These are phyloP conservation scores for Idaea biselata DNA, from an alignment of 2,888 invertebrate species.

Conservation along the genomic window DNA sequence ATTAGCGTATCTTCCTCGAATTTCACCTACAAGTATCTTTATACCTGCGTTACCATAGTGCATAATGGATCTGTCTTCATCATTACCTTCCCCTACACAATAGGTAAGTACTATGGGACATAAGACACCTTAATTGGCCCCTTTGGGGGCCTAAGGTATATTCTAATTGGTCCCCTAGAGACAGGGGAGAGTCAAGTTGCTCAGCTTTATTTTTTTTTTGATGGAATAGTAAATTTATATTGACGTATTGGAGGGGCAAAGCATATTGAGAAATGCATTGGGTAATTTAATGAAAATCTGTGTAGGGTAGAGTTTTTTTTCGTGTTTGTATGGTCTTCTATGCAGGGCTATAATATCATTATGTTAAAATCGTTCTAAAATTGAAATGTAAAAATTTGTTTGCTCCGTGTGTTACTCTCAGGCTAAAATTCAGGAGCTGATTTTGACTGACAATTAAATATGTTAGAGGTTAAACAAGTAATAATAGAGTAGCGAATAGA, in stretches of 20 bases:
- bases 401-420: too few relatives aligned
- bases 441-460: too few relatives aligned
- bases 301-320: background rate
- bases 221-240: background rate
- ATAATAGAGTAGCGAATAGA: too few relatives aligned
- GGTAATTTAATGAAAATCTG: background rate
- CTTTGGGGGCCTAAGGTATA: slow-evolving; percentile 8
- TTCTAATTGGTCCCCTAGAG: slow-evolving; percentile 18
- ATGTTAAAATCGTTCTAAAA: too few relatives aligned
- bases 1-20: background rate
- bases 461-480: too few relatives aligned
- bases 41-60: slow-evolving; percentile 17
- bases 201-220: background rate
- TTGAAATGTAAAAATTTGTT: too few relatives aligned
- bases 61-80: slow-evolving; percentile 25
- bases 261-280: background rate
- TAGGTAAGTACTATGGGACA: background rate
- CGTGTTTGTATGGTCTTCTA: too few relatives aligned
- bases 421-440: too few relatives aligned
- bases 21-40: background rate
- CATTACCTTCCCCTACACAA: slow-evolving; percentile 16
- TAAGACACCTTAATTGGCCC: slow-evolving; percentile 16
- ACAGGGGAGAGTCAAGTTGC: slow-evolving; percentile 12
- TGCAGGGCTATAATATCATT: too few relatives aligned
- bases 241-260: background rate